A percentile compares a stretch with the other conserved stretches of the same genome.
phyloP scores from a whole-genome alignment of 2,113 vertebrate genomes.

The Pomatostomus ruficeps region DNA sequence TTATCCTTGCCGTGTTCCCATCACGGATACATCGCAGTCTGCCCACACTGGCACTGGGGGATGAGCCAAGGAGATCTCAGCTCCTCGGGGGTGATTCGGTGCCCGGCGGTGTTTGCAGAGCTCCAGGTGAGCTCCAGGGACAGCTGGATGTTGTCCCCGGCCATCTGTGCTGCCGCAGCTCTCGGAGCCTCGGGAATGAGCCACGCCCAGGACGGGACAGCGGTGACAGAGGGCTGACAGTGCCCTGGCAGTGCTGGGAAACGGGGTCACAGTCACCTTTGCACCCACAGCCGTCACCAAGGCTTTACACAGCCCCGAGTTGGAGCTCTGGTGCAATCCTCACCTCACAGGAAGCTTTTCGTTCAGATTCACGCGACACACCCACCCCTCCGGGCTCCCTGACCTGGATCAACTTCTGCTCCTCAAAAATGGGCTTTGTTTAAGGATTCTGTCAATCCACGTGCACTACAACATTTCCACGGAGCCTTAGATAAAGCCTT shows the following conservation, averaged over 20 bases:
- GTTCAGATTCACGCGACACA: accelerated
- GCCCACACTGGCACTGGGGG: not conserved
- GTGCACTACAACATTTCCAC: not conserved
- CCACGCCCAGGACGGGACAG: not conserved
- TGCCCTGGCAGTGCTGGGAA: not conserved
- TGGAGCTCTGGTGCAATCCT: not conserved
- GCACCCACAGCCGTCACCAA: not conserved
- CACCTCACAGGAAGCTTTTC: not conserved
- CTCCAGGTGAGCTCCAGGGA: not conserved
- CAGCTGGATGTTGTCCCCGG: not conserved
- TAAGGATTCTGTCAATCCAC: not conserved
- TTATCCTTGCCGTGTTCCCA: not conserved
- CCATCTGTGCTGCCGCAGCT: not conserved
- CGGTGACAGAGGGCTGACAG: accelerated
- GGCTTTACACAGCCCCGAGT: not conserved
- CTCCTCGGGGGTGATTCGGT: not conserved
- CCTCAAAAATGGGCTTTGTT: not conserved
- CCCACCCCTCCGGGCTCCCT: not conserved
- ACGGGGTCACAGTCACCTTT: not conserved
- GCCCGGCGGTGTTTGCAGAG: not conserved
- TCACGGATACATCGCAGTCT: accelerated
- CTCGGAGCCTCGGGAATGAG: not conserved
- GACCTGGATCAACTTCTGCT: not conserved
- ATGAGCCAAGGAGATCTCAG: not conserved
- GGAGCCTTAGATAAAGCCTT: not conserved